Conservation (phyloP, 2,888 invertebrate genomes). For the Adelphocoris suturalis region DNA sequence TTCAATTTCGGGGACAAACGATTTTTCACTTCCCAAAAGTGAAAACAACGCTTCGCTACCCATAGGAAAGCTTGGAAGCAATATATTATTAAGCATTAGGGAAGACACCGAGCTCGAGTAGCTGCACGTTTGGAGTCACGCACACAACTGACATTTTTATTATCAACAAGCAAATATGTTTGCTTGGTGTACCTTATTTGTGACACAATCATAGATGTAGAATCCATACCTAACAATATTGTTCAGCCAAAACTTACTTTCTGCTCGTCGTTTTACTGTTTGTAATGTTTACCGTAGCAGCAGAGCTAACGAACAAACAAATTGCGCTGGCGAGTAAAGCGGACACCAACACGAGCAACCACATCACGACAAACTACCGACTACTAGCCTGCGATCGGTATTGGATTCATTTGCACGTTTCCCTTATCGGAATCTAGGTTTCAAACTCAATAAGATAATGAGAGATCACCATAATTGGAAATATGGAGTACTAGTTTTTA, state of each 20-base stretch:
- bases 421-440: neutral
- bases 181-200: too few relatives aligned
- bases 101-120: too few relatives aligned
- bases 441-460: slow-evolving; percentile 9
- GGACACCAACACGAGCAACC: neutral
- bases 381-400: neutral
- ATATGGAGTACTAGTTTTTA: neutral
- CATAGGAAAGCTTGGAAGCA: too few relatives aligned
- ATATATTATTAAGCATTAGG: too few relatives aligned
- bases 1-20: too few relatives aligned
- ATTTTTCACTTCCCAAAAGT: too few relatives aligned
- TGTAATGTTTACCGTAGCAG: neutral
- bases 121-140: too few relatives aligned
- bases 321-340: neutral
- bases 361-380: neutral
- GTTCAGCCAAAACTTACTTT: neutral
- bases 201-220: too few relatives aligned
- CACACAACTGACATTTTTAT: too few relatives aligned
- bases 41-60: too few relatives aligned
- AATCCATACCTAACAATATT: neutral
- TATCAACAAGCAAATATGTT: too few relatives aligned
- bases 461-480: too few relatives aligned
- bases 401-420: neutral
- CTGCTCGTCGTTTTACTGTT: neutral
- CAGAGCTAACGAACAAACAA: neutral